Evolutionary conservation across 1,140 invertebrate species (phyloP).

Genomic region (Cydia amplana): DNA sequence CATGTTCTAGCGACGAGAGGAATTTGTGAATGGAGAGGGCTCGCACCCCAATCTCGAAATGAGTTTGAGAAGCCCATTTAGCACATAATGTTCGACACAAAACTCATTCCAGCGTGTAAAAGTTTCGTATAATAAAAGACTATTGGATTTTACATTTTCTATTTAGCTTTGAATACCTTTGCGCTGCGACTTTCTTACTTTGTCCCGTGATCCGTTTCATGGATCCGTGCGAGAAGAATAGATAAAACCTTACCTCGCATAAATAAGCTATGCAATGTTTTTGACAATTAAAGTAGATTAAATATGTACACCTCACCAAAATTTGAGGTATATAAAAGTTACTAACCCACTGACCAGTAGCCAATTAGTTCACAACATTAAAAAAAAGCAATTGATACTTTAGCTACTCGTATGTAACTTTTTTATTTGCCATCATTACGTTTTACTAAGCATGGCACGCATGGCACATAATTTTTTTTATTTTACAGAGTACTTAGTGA

Average conservation of each 20-base stretch:
- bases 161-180: slow-evolving; percentile 7
- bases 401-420: too few relatives aligned
- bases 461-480: too few relatives aligned
- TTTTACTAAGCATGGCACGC: too few relatives aligned
- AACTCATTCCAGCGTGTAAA: slow-evolving; percentile 2
- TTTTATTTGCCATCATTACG: too few relatives aligned
- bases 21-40: background rate
- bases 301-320: background rate
- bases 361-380: too few relatives aligned
- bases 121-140: slow-evolving; percentile 13
- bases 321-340: too few relatives aligned
- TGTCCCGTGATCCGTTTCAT: background rate
- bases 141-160: slow-evolving; percentile 16
- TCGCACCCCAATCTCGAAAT: slow-evolving; percentile 15
- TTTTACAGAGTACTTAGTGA: too few relatives aligned
- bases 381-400: too few relatives aligned
- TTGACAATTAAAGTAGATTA: background rate
- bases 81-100: background rate
- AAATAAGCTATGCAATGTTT: background rate
- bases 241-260: background rate
- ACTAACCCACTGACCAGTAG: too few relatives aligned
- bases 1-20: background rate
- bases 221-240: background rate
- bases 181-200: background rate
- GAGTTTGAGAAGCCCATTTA: slow-evolving; percentile 19